Evolutionary conservation across 2,113 vertebrate genomes (phyloP).

Genomic region (Nyctereutes procyonoides): DNA sequence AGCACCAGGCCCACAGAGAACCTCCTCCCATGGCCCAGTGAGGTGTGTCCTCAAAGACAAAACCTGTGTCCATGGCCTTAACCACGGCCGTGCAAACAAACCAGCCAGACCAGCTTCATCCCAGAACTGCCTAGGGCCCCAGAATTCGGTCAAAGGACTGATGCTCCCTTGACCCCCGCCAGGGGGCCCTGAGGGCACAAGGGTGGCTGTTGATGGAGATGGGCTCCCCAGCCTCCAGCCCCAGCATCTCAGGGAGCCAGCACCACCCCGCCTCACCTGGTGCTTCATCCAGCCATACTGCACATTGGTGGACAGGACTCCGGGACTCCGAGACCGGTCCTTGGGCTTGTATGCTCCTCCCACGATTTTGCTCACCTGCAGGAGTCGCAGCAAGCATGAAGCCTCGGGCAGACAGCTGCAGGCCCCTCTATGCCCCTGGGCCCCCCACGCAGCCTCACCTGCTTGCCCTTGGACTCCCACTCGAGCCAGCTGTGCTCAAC

Average conservation of each 20-base stretch:
- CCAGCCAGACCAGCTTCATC: neutral
- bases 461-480: constrained; percentile 71
- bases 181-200: neutral
- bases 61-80: neutral
- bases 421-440: rapidly evolving
- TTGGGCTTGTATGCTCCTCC: constrained; percentile 68
- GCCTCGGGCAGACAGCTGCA: rapidly evolving
- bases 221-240: neutral
- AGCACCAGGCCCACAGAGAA: neutral
- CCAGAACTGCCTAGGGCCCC: neutral
- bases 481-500: constrained; percentile 59
- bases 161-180: too few relatives aligned
- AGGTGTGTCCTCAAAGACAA: neutral
- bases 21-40: neutral
- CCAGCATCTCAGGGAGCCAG: neutral
- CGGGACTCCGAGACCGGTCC: rapidly evolving
- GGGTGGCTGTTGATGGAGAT: neutral
- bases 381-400: neutral
- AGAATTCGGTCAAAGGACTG: neutral
- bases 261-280: neutral
- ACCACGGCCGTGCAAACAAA: neutral
- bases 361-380: constrained; percentile 74
- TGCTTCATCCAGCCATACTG: constrained; percentile 1
- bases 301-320: neutral
- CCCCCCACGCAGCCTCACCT: constrained; percentile 46